These are phyloP conservation scores for Manis pentadactyla DNA, from an alignment of 2,797 vertebrate genomes.

Conservation along the genomic window DNA sequence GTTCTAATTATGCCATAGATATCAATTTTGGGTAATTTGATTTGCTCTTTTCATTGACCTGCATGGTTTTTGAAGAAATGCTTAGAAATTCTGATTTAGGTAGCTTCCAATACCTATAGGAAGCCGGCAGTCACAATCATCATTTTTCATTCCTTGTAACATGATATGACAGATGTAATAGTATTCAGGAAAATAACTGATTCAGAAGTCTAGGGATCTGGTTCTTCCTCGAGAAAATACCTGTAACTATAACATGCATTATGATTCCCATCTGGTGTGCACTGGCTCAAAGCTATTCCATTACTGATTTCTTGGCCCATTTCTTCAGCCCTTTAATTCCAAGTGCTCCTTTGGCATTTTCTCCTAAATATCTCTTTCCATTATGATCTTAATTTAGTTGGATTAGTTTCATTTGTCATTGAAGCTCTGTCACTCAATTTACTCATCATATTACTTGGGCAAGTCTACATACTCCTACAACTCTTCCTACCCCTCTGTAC, in stretches of 20 bases:
- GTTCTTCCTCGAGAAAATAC: slow-evolving; percentile 40
- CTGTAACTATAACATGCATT: neutral
- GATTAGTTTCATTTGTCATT: neutral
- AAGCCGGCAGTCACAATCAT: neutral
- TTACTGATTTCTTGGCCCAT: slow-evolving; percentile 35
- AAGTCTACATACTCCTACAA: neutral
- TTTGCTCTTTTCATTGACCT: neutral
- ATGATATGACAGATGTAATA: neutral
- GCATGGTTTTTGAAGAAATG: neutral
- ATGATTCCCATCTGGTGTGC: slow-evolving; percentile 20
- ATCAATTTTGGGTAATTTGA: neutral
- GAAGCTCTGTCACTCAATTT: slow-evolving; percentile 1
- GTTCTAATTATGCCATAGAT: neutral
- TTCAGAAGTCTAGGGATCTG: slow-evolving; percentile 3
- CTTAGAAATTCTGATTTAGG: neutral
- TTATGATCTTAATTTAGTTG: neutral
- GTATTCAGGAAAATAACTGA: slow-evolving; percentile 40
- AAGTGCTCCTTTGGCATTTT: slow-evolving; percentile 20
- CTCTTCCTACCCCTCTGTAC: neutral
- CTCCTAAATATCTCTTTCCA: slow-evolving; percentile 13
- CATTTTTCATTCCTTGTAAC: neutral
- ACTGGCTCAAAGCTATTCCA: neutral
- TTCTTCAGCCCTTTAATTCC: slow-evolving; percentile 51
- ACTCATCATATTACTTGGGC: neutral
- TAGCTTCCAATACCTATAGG: neutral